Base-by-base conservation (phyloP, 2,888 invertebrate genomes). In the Caenorhabditis macrosperma region DNA sequence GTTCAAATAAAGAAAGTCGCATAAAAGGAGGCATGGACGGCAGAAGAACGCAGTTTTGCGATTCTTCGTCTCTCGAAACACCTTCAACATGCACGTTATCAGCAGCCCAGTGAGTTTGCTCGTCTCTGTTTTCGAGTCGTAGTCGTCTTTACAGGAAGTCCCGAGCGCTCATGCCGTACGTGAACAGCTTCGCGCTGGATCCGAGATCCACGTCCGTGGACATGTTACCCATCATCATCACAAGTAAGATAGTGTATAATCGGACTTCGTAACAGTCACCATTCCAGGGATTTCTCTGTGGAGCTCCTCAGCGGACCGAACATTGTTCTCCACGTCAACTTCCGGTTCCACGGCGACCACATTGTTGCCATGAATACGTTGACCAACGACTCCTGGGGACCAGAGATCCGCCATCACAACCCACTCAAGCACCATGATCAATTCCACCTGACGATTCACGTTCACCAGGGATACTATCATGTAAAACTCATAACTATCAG, bases 301-400 rank as follows among this genome's bases (percentile, higher is more conserved):
- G 86, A 86, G 64, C 80, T 86, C 66, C 83, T 86, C 71, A 86
- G 86, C 28, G 86, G 85, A 52, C 86, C 83, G 48, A 64, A 86
- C 68, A 79, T 84, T 59, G 86, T 86, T 55, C 79, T 86, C 38
- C 86, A 85, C 63, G 71, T 86, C 50, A 84, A 84, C 72, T 86
- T 86, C 86, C 86, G 86, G 10, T 86, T 86, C 60, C 63, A 78
- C 20, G 75, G 76, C 54, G 82, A 86, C 24, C 85, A 84, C 63
- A 71, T 59, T 24, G 77, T 86, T 64, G 78, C 59, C 26, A 60
- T 86, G 68, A 86, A 86, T 77, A 68, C 82, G 38, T 48, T 59
- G 6, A 57, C 41, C 28, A 67, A 80, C 44, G 83, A 82, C 24
- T 20, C 35, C 17, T 86, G 86, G 86, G 83, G 83, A 66, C 63